Conservation (phyloP, 2,113 vertebrate genomes). For the Mixornis gularis region DNA sequence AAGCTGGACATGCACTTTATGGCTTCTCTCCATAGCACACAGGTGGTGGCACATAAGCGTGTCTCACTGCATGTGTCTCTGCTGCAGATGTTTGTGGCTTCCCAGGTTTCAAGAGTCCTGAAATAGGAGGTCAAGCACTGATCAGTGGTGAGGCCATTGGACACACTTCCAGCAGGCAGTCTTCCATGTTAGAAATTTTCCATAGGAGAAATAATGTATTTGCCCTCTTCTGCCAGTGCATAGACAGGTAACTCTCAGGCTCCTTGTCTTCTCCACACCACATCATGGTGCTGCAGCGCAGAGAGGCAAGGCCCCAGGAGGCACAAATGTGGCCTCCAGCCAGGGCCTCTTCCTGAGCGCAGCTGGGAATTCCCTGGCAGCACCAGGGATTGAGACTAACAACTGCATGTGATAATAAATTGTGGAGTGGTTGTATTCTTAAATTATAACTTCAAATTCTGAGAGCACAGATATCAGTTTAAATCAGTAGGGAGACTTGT, state of each 20-base stretch:
- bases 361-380: background rate
- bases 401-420: background rate
- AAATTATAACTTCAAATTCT: background rate
- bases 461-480: background rate
- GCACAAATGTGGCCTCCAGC: background rate
- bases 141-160: background rate
- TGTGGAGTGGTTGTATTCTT: background rate
- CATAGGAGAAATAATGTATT: background rate
- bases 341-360: background rate
- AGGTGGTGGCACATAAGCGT: background rate
- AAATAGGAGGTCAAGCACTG: background rate
- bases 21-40: background rate
- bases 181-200: background rate
- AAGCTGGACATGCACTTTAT: background rate
- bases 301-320: fast-evolving
- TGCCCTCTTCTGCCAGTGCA: background rate
- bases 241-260: background rate
- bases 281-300: background rate
- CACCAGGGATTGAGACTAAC: background rate
- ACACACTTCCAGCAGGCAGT: background rate
- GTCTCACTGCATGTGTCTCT: fast-evolving
- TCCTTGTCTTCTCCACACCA: background rate
- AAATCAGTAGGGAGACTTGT: background rate
- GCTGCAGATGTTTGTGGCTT: background rate
- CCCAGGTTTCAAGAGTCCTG: background rate